phyloP scores from a whole-genome alignment of 1,140 invertebrate species.

The Meloidogyne exigua region DNA sequence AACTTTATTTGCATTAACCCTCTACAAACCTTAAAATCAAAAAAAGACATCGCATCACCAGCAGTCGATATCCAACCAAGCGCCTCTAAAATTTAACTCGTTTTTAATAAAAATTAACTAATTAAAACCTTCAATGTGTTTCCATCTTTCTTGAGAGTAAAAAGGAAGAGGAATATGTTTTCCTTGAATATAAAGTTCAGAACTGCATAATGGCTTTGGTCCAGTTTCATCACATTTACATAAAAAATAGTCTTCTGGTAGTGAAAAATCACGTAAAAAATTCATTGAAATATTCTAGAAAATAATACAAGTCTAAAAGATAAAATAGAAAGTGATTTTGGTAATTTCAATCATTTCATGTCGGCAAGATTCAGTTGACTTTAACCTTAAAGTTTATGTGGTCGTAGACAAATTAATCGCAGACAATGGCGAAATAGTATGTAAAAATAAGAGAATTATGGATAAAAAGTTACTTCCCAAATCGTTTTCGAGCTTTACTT shows the following conservation, averaged over 20 bases:
- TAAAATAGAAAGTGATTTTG: too few species aligned
- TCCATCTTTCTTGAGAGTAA: neutral
- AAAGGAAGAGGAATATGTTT: neutral
- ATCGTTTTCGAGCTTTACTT: too few species aligned
- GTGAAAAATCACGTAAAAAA: neutral
- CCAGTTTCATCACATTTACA: neutral
- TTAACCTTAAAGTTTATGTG: too few species aligned
- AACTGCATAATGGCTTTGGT: neutral
- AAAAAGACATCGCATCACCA: neutral
- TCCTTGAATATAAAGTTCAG: neutral
- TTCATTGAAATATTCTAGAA: neutral
- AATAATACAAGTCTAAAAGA: neutral
- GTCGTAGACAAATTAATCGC: too few species aligned
- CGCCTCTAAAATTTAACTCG: neutral
- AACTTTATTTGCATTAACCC: too few species aligned
- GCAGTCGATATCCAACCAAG: neutral
- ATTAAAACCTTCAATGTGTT: neutral
- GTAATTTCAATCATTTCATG: too few species aligned
- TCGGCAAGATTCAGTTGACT: too few species aligned
- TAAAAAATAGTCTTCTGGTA: slow-evolving; percentile 1
- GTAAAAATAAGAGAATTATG: too few species aligned
- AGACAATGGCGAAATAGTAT: too few species aligned
- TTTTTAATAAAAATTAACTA: neutral
- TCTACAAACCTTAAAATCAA: neutral
- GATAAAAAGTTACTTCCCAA: too few species aligned